Evolutionary conservation across 1,140 invertebrate species (phyloP).

Genomic region (Paracyclopina nana): DNA sequence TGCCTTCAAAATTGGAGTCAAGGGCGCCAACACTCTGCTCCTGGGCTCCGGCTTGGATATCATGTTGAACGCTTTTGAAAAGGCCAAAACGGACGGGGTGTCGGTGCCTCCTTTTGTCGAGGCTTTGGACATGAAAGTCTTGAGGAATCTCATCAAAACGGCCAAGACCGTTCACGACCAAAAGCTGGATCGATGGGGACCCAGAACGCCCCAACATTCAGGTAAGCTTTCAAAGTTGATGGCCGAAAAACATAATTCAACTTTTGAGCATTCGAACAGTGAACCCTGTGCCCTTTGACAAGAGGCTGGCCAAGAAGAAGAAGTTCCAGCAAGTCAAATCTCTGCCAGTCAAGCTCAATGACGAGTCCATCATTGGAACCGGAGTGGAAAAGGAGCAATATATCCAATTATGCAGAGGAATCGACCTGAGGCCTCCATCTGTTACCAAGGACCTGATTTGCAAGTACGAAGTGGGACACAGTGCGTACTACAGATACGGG

Average conservation of each 20-base stretch:
- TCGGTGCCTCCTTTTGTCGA: constrained; percentile 7
- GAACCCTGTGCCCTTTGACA: constrained; percentile 5
- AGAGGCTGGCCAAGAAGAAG: constrained; percentile 14
- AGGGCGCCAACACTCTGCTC: constrained; percentile 11
- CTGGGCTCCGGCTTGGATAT: constrained; percentile 11
- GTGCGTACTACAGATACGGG: constrained; percentile 5
- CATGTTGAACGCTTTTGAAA: constrained; percentile 6
- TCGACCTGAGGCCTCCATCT: background rate
- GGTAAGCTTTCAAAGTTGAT: too few species aligned
- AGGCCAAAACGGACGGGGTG: constrained; percentile 12
- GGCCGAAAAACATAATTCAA: too few species aligned
- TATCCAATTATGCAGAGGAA: constrained; percentile 4
- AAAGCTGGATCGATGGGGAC: constrained; percentile 12
- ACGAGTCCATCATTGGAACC: background rate
- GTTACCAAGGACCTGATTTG: constrained; percentile 7
- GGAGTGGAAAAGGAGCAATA: constrained; percentile 9
- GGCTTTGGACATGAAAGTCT: background rate
- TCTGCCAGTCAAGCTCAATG: background rate
- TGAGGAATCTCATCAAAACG: constrained; percentile 12
- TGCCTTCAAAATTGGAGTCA: constrained; percentile 14
- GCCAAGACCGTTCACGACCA: constrained; percentile 16
- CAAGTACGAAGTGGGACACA: background rate
- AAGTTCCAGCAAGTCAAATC: background rate
- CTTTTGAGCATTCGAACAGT: constrained; percentile 4
- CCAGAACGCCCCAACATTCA: background rate